Evolutionary conservation across 2,113 vertebrate genomes (phyloP).

Genomic region (Phylloscopus trochilus): DNA sequence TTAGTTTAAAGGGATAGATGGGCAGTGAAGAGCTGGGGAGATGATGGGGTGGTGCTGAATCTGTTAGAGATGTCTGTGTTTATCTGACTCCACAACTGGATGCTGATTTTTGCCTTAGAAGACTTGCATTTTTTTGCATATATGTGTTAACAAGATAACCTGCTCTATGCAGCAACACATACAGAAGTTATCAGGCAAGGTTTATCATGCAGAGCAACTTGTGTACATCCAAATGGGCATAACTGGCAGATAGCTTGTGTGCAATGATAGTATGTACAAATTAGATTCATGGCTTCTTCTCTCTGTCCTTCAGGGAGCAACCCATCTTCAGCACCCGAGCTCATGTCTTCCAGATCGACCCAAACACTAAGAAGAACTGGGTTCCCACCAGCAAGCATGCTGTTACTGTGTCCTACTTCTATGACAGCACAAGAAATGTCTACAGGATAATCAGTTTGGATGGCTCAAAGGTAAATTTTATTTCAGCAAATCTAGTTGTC

Average conservation of each 20-base stretch:
- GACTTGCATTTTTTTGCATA: background rate
- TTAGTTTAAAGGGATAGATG: background rate
- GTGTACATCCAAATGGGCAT: slow-evolving; percentile 37
- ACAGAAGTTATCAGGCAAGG: background rate
- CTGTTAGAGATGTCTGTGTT: background rate
- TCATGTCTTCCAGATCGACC: slow-evolving; percentile 99
- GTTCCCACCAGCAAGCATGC: slow-evolving; percentile 98
- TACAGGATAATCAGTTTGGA: slow-evolving; percentile 99
- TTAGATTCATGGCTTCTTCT: slow-evolving; percentile 77
- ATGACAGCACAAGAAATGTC: slow-evolving; percentile 97
- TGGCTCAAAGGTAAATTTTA: slow-evolving; percentile 89
- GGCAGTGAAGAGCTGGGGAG: background rate
- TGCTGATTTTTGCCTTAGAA: background rate
- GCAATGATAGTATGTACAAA: slow-evolving; percentile 67
- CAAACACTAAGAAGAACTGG: slow-evolving; percentile 99
- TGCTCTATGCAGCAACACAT: background rate
- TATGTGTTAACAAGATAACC: background rate
- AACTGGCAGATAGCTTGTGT: slow-evolving; percentile 45
- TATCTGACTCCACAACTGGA: background rate
- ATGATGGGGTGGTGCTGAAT: background rate
- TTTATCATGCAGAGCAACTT: slow-evolving; percentile 62
- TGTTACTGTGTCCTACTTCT: slow-evolving; percentile 98
- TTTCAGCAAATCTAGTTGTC: background rate
- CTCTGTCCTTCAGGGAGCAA: slow-evolving; percentile 88
- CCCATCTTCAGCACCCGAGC: slow-evolving; percentile 98